Evolutionary conservation across 1,140 invertebrate species (phyloP).

Genomic region (Dinoponera quadriceps): DNA sequence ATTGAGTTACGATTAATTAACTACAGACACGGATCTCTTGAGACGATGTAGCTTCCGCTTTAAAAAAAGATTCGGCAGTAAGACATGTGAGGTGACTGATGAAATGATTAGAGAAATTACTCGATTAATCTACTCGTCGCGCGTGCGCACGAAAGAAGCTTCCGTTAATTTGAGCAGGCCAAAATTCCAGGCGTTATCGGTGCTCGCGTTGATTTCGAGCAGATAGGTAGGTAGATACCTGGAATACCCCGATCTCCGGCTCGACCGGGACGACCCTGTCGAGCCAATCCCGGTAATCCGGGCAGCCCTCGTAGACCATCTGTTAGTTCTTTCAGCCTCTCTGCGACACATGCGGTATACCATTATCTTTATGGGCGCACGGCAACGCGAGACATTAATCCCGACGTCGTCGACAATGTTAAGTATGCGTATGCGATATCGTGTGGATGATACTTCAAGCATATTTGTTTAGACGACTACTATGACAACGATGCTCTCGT

Average conservation of each 20-base stretch:
- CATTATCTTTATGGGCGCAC: conserved; percentile 78
- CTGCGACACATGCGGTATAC: conserved; percentile 82
- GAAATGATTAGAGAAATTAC: conserved; percentile 15
- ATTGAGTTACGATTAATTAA: not conserved
- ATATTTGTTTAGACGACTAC: conserved; percentile 34
- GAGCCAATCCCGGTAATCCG: conserved; percentile 83
- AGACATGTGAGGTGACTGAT: conserved; percentile 22
- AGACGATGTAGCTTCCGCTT: not conserved
- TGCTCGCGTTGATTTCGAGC: not conserved
- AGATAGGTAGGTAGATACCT: conserved; percentile 78
- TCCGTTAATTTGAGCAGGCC: conserved; percentile 13
- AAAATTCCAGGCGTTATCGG: conserved; percentile 19
- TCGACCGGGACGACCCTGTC: conserved; percentile 80
- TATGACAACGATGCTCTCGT: conserved; percentile 36
- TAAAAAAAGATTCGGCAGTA: not conserved
- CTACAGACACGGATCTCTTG: not conserved
- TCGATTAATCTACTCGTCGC: conserved; percentile 22
- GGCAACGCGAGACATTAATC: conserved; percentile 67
- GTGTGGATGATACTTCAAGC: conserved; percentile 60
- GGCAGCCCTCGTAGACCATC: conserved; percentile 85
- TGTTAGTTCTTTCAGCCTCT: conserved; percentile 86
- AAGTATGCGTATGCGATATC: conserved; percentile 35
- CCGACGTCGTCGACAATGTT: conserved; percentile 63
- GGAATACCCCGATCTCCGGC: conserved; percentile 84
- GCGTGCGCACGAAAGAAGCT: conserved; percentile 24